A percentile compares a stretch with the other conserved stretches of the same genome.
These are phyloP conservation scores for Peribatodes rhomboidaria DNA, from an alignment of 2,888 invertebrate genomes.

Conservation along the genomic window DNA sequence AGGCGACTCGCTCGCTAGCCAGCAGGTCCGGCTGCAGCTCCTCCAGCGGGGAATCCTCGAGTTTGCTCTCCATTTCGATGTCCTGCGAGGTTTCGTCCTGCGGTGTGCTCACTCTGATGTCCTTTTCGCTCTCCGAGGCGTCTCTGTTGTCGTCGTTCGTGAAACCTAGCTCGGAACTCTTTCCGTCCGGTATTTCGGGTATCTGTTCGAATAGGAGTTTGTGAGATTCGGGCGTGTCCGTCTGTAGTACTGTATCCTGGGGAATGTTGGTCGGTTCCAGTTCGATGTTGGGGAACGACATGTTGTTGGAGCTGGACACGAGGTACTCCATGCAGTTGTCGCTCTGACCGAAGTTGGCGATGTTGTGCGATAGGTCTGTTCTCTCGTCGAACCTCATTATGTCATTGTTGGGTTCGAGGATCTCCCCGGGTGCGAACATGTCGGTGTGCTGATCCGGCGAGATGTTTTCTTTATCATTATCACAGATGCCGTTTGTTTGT, in stretches of 20 bases:
- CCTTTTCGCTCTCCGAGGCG: conserved; percentile 73
- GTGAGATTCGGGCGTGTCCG: conserved; percentile 83
- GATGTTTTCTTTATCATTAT: conserved; percentile 75
- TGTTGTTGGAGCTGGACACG: conserved; percentile 62
- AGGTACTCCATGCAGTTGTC: conserved; percentile 70
- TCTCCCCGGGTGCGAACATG: conserved; percentile 56
- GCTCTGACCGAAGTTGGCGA: conserved; percentile 57
- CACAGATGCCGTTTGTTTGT: conserved; percentile 66
- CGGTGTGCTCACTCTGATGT: conserved; percentile 65
- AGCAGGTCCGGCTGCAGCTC: conserved; percentile 47
- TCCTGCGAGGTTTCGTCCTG: conserved; percentile 75
- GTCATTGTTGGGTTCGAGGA: conserved; percentile 75
- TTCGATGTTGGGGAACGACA: conserved; percentile 67
- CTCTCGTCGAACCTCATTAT: conserved; percentile 71
- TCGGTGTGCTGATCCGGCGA: conserved; percentile 64
- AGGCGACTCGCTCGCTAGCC: conserved; percentile 25
- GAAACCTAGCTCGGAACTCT: conserved; percentile 81
- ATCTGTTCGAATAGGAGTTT: conserved; percentile 82
- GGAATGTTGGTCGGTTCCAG: conserved; percentile 68
- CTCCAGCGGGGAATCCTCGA: conserved; percentile 63
- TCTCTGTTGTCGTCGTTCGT: conserved; percentile 73
- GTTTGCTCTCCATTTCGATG: conserved; percentile 71
- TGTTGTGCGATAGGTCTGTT: conserved; percentile 58
- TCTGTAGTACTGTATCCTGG: conserved; percentile 69
- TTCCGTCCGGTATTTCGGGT: conserved; percentile 83